These are phyloP conservation scores for Xanthorhoe spadicearia DNA, from an alignment of 2,888 invertebrate species.

Conservation along the genomic window DNA sequence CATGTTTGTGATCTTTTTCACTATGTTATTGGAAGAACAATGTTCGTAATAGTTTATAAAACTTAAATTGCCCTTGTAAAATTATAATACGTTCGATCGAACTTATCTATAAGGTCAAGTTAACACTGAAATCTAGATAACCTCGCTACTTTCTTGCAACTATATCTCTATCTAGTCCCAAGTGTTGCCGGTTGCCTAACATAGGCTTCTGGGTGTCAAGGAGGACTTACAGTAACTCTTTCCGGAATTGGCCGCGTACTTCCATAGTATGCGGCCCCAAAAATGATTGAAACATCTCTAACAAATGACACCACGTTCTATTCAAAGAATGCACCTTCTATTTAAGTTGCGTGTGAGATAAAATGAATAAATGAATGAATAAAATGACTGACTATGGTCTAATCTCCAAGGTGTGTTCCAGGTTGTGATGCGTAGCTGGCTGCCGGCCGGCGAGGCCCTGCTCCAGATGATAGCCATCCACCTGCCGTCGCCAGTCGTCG, in stretches of 20 bases:
- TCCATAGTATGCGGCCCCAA: conserved; percentile 67
- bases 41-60: not conserved
- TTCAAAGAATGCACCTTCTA: not conserved
- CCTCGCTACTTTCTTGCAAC: conserved; percentile 4
- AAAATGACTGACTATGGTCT: not conserved
- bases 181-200: conserved; percentile 77
- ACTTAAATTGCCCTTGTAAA: not conserved
- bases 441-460: conserved; percentile 99
- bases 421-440: conserved; percentile 99
- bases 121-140: conserved; percentile 5
- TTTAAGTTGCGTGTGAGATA: too few species aligned
- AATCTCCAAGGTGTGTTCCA: conserved; percentile 51
- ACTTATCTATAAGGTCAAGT: not conserved
- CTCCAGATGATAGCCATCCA: conserved; percentile 99
- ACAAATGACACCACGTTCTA: too few species aligned
- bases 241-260: conserved; percentile 76
- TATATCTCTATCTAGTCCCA: conserved; percentile 63
- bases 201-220: conserved; percentile 81
- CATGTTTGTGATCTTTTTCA: too few species aligned
- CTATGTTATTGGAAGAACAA: not conserved
- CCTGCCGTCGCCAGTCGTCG: conserved; percentile 98
- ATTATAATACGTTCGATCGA: not conserved
- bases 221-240: conserved; percentile 75
- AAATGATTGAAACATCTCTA: conserved; percentile 66
- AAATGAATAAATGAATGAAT: too few species aligned